phyloP scores from a whole-genome alignment of 2,797 vertebrate genomes.

The Trematomus bernacchii region DNA sequence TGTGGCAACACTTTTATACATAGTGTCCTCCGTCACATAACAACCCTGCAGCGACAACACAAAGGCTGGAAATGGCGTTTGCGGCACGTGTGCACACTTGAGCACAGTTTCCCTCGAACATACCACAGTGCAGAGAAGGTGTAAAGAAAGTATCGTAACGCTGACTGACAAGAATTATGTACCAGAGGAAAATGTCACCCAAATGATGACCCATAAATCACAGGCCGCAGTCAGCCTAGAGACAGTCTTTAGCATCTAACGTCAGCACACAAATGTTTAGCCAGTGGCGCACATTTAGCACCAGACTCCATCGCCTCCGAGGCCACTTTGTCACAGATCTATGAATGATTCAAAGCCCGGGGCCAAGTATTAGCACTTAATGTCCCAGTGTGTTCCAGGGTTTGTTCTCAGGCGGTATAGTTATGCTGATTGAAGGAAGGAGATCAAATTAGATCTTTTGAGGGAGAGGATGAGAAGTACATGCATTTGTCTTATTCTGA shows the following conservation, averaged over 20 bases:
- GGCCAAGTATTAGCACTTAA: constrained; percentile 73
- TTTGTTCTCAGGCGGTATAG: constrained; percentile 63
- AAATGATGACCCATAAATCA: constrained; percentile 77
- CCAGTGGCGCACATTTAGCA: constrained; percentile 77
- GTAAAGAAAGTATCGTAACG: constrained; percentile 56
- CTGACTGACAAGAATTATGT: constrained; percentile 53
- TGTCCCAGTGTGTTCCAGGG: constrained; percentile 61
- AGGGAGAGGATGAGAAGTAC: constrained; percentile 56
- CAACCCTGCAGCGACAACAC: constrained; percentile 37
- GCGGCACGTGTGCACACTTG: constrained; percentile 10
- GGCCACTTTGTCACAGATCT: constrained; percentile 72
- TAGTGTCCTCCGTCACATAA: constrained; percentile 31
- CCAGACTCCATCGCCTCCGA: constrained; percentile 69
- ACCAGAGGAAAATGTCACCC: constrained; percentile 74
- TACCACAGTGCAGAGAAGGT: constrained; percentile 52
- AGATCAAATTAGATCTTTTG: constrained; percentile 76
- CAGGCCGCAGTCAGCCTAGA: constrained; percentile 67
- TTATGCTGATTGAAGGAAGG: constrained; percentile 69
- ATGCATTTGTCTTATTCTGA: constrained; percentile 66
- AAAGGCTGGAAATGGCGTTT: constrained; percentile 27
- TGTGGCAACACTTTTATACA: constrained; percentile 3
- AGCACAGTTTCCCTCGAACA: constrained; percentile 35
- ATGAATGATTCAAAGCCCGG: constrained; percentile 70
- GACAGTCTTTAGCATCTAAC: constrained; percentile 71
- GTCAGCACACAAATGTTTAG: constrained; percentile 64